phyloP scores from a whole-genome alignment of 2,797 vertebrate genomes.

The Limosa lapponica region DNA sequence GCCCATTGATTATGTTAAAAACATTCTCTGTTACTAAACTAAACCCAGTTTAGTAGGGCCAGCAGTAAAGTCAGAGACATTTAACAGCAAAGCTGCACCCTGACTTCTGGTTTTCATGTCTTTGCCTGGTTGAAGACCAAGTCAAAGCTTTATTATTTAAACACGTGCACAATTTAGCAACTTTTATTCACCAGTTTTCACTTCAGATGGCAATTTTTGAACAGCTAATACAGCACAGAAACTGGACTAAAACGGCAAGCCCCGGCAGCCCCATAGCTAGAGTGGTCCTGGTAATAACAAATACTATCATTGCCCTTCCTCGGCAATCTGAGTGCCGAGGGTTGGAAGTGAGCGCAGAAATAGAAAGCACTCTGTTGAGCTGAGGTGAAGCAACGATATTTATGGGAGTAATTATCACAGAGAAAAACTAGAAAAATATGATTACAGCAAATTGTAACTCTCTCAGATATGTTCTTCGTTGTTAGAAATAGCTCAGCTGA shows the following conservation, averaged over 20 bases:
- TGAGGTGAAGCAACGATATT: conserved; percentile 63
- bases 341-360: not conserved
- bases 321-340: not conserved
- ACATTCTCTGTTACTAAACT: not conserved
- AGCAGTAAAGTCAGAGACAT: not conserved
- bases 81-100: not conserved
- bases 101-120: not conserved
- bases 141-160: not conserved
- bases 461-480: conserved; percentile 35
- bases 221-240: not conserved
- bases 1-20: not conserved
- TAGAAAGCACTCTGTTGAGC: conserved; percentile 9
- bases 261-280: not conserved
- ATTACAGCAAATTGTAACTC: conserved; percentile 57
- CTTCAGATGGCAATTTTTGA: not conserved
- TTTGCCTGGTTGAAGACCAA: not conserved
- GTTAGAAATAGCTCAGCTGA: conserved; percentile 58
- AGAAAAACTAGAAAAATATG: conserved; percentile 61
- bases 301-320: not conserved
- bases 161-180: not conserved
- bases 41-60: not conserved
- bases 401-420: conserved; percentile 61
- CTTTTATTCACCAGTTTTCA: not conserved
- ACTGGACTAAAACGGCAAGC: not conserved
- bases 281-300: not conserved